Evolutionary conservation across 2,113 vertebrate species (phyloP).

Genomic region (Azemiops feae): DNA sequence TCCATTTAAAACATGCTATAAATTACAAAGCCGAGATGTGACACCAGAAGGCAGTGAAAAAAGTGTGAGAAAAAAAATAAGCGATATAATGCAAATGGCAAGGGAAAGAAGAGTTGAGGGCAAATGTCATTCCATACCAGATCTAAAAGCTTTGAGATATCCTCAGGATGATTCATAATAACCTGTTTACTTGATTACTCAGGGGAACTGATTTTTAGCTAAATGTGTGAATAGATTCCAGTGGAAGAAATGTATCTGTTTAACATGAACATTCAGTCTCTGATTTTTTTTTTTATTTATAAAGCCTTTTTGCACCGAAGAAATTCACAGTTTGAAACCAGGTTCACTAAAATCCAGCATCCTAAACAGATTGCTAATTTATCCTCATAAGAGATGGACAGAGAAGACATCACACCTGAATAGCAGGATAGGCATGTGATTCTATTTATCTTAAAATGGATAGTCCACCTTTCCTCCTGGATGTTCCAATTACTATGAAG

Average conservation of each 20-base stretch:
- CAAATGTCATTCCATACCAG: neutral
- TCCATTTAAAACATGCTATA: neutral
- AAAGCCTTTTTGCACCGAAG: neutral
- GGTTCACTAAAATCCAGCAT: neutral
- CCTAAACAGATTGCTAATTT: neutral
- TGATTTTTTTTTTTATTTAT: neutral
- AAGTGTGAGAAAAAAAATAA: neutral
- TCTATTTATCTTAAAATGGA: neutral
- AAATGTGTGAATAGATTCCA: neutral
- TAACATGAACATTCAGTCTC: neutral
- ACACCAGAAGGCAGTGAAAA: neutral
- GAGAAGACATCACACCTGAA: neutral
- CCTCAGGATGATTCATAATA: neutral
- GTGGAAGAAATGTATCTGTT: neutral
- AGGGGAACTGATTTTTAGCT: neutral
- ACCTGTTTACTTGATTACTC: neutral
- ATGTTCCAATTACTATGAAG: neutral
- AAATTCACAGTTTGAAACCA: neutral
- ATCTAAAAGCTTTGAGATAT: neutral
- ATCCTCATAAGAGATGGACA: neutral
- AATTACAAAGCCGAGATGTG: neutral
- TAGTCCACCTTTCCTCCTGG: neutral
- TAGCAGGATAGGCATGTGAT: neutral
- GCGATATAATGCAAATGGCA: neutral
- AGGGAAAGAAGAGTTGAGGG: neutral